phyloP scores from a whole-genome alignment of 2,888 invertebrate species.

The Eucriotettix oculatus region DNA sequence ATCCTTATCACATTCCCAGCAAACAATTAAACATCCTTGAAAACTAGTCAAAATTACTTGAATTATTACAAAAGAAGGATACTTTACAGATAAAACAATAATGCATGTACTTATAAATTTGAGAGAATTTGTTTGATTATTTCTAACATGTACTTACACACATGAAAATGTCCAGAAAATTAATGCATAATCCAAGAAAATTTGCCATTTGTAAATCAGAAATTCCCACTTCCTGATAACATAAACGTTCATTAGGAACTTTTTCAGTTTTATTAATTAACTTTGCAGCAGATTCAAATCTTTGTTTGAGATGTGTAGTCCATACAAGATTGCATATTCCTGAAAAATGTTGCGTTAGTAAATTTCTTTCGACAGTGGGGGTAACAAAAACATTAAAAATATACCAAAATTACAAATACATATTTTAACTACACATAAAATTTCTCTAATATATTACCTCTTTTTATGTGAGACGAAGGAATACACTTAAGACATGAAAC shows the following conservation, averaged over 20 bases:
- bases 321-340: conserved; percentile 76
- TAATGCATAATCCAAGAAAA: conserved; percentile 27
- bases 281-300: conserved; percentile 57
- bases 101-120: too few relatives aligned
- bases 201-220: conserved; percentile 36
- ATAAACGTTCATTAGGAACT: conserved; percentile 69
- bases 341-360: conserved; percentile 16
- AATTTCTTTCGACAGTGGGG: too few relatives aligned
- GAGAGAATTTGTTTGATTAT: not conserved
- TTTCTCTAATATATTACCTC: conserved; percentile 30
- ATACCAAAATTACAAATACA: too few relatives aligned
- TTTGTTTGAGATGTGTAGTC: conserved; percentile 73
- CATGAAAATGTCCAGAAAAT: conserved; percentile 37
- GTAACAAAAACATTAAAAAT: too few relatives aligned
- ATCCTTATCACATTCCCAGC: too few relatives aligned
- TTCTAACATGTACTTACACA: conserved; percentile 26
- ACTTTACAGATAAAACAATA: too few relatives aligned
- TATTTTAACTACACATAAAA: not conserved
- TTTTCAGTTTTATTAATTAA: conserved; percentile 68
- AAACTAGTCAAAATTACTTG: too few relatives aligned
- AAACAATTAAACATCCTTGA: too few relatives aligned
- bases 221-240: conserved; percentile 58
- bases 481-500: conserved; percentile 49
- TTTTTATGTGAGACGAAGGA: conserved; percentile 42
- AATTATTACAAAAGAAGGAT: too few relatives aligned